A percentile compares a stretch with the other conserved stretches of the same genome.
These are phyloP conservation scores for Pteronura brasiliensis DNA, from an alignment of 2,113 vertebrate species.

Conservation along the genomic window DNA sequence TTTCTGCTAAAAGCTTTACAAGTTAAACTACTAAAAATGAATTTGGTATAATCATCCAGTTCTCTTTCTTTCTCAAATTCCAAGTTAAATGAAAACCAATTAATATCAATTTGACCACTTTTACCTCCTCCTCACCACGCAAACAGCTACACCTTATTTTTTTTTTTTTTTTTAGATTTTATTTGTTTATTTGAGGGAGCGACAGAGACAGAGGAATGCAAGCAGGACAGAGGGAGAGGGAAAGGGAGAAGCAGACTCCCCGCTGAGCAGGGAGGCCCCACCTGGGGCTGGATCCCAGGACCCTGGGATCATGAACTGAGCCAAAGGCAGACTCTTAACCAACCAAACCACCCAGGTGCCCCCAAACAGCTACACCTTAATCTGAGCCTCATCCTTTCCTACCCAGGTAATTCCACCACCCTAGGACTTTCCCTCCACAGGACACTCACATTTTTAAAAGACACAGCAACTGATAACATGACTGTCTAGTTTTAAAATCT, in stretches of 20 bases:
- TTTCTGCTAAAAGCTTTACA: not conserved
- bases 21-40: not conserved
- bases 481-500: not conserved
- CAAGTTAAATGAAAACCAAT: not conserved
- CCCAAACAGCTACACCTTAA: not conserved
- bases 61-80: not conserved
- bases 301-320: no score
- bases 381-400: not conserved
- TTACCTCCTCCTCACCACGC: not conserved
- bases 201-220: not conserved
- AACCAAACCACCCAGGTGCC: no score
- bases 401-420: not conserved
- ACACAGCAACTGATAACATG: not conserved
- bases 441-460: not conserved
- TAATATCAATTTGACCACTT: not conserved
- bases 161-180: not conserved
- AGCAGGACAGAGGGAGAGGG: not conserved
- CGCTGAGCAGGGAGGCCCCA: not conserved
- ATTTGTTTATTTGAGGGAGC: not conserved
- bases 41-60: not conserved
- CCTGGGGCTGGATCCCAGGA: not conserved
- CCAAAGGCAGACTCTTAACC: no score
- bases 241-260: not conserved
- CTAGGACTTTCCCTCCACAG: not conserved
- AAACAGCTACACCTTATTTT: not conserved